Evolutionary conservation across 2,113 vertebrate genomes (phyloP).

Genomic region (Notothenia coriiceps): DNA sequence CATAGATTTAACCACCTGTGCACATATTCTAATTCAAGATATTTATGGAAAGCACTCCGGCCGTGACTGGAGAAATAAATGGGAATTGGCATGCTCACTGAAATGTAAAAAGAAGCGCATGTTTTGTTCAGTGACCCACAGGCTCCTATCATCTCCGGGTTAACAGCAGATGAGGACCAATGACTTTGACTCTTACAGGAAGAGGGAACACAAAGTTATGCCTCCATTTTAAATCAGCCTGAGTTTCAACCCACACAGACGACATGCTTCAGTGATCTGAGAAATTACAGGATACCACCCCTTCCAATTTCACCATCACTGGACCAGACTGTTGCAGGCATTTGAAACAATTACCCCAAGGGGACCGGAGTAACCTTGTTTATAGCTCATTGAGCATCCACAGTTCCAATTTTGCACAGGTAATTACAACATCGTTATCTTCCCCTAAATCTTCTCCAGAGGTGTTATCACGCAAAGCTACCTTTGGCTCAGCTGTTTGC

Average conservation of each 20-base stretch:
- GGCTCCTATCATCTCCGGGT: slow-evolving; percentile 47
- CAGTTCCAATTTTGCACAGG: slow-evolving; percentile 71
- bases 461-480: slow-evolving; percentile 53
- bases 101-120: slow-evolving; percentile 56
- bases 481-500: slow-evolving; percentile 53
- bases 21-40: slow-evolving; percentile 38
- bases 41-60: slow-evolving; percentile 19
- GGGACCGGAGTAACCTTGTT: slow-evolving; percentile 77
- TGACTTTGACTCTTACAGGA: slow-evolving; percentile 67
- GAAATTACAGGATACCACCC: slow-evolving; percentile 81
- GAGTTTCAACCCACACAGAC: slow-evolving; percentile 67
- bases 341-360: slow-evolving; percentile 80
- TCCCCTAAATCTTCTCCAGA: slow-evolving; percentile 64
- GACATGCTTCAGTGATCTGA: slow-evolving; percentile 79
- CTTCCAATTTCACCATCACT: slow-evolving; percentile 76
- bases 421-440: slow-evolving; percentile 77
- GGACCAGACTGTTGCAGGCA: slow-evolving; percentile 71
- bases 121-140: slow-evolving; percentile 59
- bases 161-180: slow-evolving; percentile 67
- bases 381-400: slow-evolving; percentile 80
- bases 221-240: slow-evolving; percentile 75
- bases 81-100: slow-evolving; percentile 46
- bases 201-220: slow-evolving; percentile 73
- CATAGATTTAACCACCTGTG: slow-evolving; percentile 67
- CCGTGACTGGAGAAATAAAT: slow-evolving; percentile 45